Conservation (phyloP, 2,113 vertebrate species). For the Eclectus roratus region DNA sequence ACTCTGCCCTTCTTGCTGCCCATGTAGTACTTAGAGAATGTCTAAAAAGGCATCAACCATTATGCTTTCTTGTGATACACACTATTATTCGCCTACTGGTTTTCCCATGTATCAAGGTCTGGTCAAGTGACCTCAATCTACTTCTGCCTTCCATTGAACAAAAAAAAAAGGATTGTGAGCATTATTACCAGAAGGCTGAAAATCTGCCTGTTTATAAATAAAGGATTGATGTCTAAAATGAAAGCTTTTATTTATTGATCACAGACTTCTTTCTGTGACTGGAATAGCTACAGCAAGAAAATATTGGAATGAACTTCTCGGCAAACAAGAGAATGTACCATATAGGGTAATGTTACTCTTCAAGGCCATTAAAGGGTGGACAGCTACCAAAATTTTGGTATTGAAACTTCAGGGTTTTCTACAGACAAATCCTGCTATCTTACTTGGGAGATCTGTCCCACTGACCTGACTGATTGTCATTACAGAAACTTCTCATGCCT, state of each 20-base stretch:
- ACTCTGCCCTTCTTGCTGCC: neutral
- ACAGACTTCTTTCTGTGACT: neutral
- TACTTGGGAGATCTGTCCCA: neutral
- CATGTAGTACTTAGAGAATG: fast-evolving
- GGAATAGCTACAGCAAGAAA: neutral
- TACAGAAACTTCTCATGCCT: neutral
- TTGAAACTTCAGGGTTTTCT: neutral
- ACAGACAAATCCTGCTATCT: neutral
- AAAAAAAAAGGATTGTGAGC: neutral
- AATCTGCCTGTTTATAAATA: neutral
- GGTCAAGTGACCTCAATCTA: neutral
- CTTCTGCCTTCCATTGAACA: neutral
- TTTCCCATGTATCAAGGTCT: neutral
- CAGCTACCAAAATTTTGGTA: neutral
- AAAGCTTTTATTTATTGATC: neutral
- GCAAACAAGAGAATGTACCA: neutral
- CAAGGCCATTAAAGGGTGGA: neutral
- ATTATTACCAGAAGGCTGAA: neutral
- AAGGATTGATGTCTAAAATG: neutral
- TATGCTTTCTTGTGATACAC: neutral
- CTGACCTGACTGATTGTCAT: neutral
- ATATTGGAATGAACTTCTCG: neutral
- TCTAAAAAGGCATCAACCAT: neutral
- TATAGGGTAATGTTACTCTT: neutral
- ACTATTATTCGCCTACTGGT: neutral